Evolutionary conservation across 2,797 vertebrate species (phyloP).

Genomic region (Rhynchotus rufescens): DNA sequence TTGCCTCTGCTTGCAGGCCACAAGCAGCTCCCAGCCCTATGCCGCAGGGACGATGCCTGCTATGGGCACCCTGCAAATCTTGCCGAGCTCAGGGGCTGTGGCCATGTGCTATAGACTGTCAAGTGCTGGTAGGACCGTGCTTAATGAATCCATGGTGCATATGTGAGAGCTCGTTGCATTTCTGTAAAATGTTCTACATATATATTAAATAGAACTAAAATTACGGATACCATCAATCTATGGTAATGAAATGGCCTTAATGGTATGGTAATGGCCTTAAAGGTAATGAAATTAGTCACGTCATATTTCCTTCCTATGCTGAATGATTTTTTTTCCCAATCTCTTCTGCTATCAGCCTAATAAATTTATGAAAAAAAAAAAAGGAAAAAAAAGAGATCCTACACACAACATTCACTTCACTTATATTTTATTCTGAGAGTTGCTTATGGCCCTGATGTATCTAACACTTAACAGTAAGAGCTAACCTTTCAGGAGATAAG

Average conservation of each 20-base stretch:
- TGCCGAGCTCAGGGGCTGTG: neutral
- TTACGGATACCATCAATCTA: neutral
- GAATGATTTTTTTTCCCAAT: neutral
- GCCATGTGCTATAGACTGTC: accelerated
- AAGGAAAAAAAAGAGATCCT: neutral
- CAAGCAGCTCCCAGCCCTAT: neutral
- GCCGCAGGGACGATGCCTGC: neutral
- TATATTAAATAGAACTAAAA: neutral
- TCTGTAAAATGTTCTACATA: neutral
- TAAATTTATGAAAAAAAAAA: neutral
- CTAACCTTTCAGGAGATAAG: neutral
- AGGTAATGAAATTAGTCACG: neutral
- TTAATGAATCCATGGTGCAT: neutral
- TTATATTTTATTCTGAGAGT: neutral
- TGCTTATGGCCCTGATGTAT: neutral
- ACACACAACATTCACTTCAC: neutral
- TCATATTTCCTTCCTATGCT: neutral
- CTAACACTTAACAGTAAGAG: neutral
- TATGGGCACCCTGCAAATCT: conserved; percentile 14
- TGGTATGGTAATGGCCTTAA: neutral
- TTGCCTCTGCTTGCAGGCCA: neutral
- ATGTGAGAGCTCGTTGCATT: too few species aligned
- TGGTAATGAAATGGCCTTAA: too few species aligned
- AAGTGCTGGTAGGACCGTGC: neutral
- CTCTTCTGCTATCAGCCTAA: neutral